Percentiles rank a stretch among this genome's conserved stretches.
These are phyloP conservation scores for Phalloptychus januarius DNA, from an alignment of 2,797 vertebrate genomes.

Conservation along the genomic window DNA sequence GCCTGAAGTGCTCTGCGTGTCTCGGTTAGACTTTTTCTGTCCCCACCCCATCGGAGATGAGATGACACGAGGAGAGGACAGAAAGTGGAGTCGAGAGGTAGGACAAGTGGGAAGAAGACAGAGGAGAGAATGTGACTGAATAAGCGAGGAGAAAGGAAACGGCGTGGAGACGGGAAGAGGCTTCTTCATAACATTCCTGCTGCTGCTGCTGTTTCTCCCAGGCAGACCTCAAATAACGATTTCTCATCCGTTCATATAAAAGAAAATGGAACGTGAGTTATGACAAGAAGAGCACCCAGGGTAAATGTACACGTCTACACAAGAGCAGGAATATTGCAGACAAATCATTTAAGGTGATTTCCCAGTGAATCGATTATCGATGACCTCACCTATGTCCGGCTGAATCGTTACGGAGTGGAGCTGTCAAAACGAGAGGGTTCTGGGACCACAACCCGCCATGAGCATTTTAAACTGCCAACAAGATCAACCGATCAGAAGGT, in stretches of 20 bases:
- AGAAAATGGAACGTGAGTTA: constrained; percentile 40
- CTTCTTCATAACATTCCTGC: constrained; percentile 21
- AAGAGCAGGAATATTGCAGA: constrained; percentile 39
- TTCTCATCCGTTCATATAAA: constrained; percentile 39
- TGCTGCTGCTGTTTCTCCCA: constrained; percentile 11
- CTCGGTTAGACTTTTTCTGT: constrained; percentile 40
- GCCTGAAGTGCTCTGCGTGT: constrained; percentile 62
- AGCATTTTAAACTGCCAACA: constrained; percentile 23
- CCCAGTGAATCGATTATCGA: constrained; percentile 64
- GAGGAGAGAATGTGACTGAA: constrained; percentile 37
- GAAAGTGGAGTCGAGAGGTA: constrained; percentile 45
- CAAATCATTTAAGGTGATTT: constrained; percentile 52
- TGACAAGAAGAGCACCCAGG: constrained; percentile 15
- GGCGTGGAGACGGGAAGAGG: constrained; percentile 39
- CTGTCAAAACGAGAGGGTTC: constrained; percentile 39
- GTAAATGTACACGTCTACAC: constrained; percentile 22
- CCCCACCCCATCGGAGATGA: constrained; percentile 11
- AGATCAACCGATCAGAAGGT: not conserved
- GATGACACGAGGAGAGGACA: constrained; percentile 56
- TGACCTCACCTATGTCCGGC: constrained; percentile 37
- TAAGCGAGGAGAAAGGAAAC: constrained; percentile 24
- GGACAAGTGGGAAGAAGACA: constrained; percentile 41
- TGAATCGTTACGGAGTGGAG: constrained; percentile 43
- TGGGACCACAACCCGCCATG: constrained; percentile 38
- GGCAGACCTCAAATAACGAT: constrained; percentile 46